These are phyloP conservation scores for Quadriops clusia DNA, from an alignment of 2,888 invertebrate genomes.

Conservation along the genomic window DNA sequence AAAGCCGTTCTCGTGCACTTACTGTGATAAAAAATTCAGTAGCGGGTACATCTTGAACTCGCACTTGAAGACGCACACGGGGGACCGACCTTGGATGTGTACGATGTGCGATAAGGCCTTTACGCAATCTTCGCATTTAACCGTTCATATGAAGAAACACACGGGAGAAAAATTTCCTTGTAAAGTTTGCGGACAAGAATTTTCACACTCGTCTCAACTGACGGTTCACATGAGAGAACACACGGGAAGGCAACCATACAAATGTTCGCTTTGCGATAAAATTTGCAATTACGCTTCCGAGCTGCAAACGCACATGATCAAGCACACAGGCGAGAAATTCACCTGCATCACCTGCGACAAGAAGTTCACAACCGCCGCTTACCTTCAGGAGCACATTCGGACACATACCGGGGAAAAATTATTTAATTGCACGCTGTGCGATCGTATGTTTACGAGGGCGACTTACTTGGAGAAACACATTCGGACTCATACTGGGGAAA, in stretches of 20 bases:
- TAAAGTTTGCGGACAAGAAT: constrained; percentile 29
- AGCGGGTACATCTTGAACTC: constrained; percentile 48
- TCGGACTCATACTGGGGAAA: constrained; percentile 40
- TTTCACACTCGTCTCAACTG: constrained; percentile 33
- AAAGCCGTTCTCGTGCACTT: constrained; percentile 29
- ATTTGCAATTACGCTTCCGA: constrained; percentile 31
- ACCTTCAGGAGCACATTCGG: constrained; percentile 28
- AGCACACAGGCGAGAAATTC: constrained; percentile 31
- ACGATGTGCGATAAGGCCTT: constrained; percentile 45
- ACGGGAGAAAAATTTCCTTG: constrained; percentile 40
- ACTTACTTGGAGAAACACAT: constrained; percentile 41
- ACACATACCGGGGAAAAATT: constrained; percentile 34
- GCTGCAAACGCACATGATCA: constrained; percentile 30
- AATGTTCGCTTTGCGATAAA: constrained; percentile 32
- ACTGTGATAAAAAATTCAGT: constrained; percentile 41
- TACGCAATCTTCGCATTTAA: constrained; percentile 48
- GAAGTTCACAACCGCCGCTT: constrained; percentile 31
- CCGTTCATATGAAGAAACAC: constrained; percentile 45
- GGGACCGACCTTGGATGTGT: constrained; percentile 48
- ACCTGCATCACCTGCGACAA: constrained; percentile 30
- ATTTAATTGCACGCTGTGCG: constrained; percentile 33
- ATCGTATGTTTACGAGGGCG: constrained; percentile 41
- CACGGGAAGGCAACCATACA: constrained; percentile 33
- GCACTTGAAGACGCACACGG: constrained; percentile 50
- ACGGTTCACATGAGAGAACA: constrained; percentile 34